Evolutionary conservation across 2,113 vertebrate genomes (phyloP).

Genomic region (Tragelaphus strepsiceros): DNA sequence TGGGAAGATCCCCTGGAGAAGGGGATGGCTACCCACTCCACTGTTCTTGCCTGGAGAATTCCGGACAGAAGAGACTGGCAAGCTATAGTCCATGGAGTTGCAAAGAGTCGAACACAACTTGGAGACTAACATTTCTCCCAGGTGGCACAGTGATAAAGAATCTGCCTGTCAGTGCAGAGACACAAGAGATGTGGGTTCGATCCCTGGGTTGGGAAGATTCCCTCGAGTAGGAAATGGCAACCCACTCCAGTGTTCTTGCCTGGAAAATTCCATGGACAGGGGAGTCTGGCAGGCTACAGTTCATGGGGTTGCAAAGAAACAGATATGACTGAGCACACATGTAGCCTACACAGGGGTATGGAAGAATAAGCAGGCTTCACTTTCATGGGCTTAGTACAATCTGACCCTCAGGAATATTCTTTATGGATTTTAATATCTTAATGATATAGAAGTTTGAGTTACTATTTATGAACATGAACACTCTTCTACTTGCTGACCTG

Average conservation of each 20-base stretch:
- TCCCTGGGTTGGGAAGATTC: neutral
- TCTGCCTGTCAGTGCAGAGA: neutral
- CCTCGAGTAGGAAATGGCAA: neutral
- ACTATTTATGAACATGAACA: neutral
- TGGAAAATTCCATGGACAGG: neutral
- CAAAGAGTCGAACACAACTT: neutral
- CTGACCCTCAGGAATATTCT: neutral
- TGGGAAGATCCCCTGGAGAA: neutral
- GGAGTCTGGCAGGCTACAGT: neutral
- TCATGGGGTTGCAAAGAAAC: neutral
- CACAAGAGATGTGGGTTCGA: fast-evolving
- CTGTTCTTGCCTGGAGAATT: neutral
- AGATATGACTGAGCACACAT: neutral
- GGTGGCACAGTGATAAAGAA: neutral
- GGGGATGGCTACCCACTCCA: neutral
- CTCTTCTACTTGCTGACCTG: neutral
- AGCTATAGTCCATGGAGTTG: neutral
- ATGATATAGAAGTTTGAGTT: neutral
- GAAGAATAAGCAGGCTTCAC: neutral
- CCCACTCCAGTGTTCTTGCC: neutral
- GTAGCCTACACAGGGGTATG: neutral
- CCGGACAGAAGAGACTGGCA: neutral
- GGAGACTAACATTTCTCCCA: neutral
- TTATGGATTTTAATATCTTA: neutral
- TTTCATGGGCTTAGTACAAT: neutral